Evolutionary conservation across 2,113 vertebrate genomes (phyloP).

Genomic region (Pangasianodon gigas): DNA sequence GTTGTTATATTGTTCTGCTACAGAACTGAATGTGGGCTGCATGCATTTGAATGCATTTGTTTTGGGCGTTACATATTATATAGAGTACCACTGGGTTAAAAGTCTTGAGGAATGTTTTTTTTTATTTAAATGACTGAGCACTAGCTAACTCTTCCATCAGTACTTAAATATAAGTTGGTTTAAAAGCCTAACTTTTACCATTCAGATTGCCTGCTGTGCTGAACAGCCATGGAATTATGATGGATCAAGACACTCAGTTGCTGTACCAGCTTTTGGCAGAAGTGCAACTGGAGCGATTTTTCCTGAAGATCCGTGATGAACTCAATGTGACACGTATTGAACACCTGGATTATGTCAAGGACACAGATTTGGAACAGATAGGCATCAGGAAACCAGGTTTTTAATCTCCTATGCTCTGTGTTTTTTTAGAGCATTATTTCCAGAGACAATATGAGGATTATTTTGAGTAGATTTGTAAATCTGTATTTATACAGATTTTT

Average conservation of each 20-base stretch:
- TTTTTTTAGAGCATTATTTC: neutral
- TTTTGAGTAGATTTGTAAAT: neutral
- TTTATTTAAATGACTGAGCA: neutral
- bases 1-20: neutral
- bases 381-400: conserved; percentile 88
- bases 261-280: conserved; percentile 79
- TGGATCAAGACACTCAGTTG: conserved; percentile 81
- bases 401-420: conserved; percentile 18
- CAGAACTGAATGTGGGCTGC: neutral
- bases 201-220: conserved; percentile 32
- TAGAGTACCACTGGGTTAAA: neutral
- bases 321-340: conserved; percentile 83
- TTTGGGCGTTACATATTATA: neutral
- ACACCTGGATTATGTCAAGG: conserved; percentile 84
- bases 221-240: conserved; percentile 70
- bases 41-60: neutral
- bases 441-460: neutral
- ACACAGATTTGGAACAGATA: conserved; percentile 80
- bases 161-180: neutral
- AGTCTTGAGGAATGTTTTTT: neutral
- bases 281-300: conserved; percentile 85
- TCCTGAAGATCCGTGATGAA: conserved; percentile 77
- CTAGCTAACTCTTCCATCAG: neutral
- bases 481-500: neutral
- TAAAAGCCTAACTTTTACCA: neutral